Conservation (phyloP, 2,888 invertebrate genomes). For the Heliconius charithonia region DNA sequence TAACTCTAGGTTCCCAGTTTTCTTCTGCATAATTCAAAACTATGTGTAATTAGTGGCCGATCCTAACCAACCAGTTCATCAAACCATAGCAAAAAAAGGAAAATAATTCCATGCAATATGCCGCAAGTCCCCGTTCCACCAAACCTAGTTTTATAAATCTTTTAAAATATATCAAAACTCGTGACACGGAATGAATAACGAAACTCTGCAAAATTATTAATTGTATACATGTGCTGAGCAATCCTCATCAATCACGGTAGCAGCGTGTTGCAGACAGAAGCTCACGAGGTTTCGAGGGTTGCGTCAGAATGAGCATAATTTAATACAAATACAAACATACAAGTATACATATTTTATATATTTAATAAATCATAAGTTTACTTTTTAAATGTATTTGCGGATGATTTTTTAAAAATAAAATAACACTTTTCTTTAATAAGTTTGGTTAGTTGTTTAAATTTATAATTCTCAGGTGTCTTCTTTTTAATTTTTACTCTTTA, state of each 20-base stretch:
- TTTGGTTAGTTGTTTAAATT: background rate
- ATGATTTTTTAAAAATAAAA: background rate
- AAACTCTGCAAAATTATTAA: background rate
- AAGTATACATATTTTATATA: background rate
- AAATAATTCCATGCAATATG: no score
- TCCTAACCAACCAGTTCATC: no score
- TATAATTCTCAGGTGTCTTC: background rate
- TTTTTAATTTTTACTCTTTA: background rate
- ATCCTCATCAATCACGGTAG: conserved; percentile 22
- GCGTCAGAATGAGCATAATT: background rate
- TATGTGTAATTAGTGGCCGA: no score
- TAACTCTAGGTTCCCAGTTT: no score
- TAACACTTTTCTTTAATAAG: background rate
- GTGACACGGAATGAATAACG: background rate
- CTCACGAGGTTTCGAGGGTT: conserved; percentile 17
- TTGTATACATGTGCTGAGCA: conserved; percentile 8
- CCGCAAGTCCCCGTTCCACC: no score
- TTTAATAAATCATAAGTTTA: background rate
- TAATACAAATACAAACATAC: background rate
- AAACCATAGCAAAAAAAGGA: no score
- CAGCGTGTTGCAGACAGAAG: conserved; percentile 24
- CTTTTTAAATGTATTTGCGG: no score
- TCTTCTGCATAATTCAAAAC: no score
- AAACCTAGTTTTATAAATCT: background rate
- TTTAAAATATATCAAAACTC: background rate